Evolutionary conservation across 1,140 invertebrate genomes (phyloP), one percentile per base, ranked within the genome.

Genomic region (Drosophila truncata): DNA sequence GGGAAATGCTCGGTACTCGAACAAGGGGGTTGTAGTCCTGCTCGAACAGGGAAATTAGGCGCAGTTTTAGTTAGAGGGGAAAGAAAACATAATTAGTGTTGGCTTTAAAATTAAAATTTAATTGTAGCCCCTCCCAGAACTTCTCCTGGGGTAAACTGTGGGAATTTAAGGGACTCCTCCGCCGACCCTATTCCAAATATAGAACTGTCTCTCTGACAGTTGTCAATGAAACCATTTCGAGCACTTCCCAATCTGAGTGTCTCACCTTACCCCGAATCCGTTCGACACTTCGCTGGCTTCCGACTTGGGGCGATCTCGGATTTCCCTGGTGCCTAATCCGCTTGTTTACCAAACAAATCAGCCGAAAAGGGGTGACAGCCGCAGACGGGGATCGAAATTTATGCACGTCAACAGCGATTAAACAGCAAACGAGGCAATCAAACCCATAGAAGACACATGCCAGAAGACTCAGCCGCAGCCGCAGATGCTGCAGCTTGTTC

Each of bases 281-380:
- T 44, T 39, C 72, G 44, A 46, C 73, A 85, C 46, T 63, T 52
- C 66, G 65, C 76, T 41, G 82, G 82, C 82, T 85, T 85, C 81
- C 50, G 70, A 52, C 49, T 58, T 52, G 60, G 64, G 72, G 74
- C 58, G 69, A 82, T 85, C 82, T 72, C 70, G 58, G 54, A 71
- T 85, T 82, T 78, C 82, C 54, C 27, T 44, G 27, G 69, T 54
- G 82, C 58, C 80, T 86, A 86, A 85, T 85, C 82, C 82, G 74
- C 61, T 82, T 85, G 82, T 86, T 85, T 84, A 82, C 82, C 73
- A 82, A 85, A 85, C 84, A 85, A 85, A 85, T 71, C 80, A 65
- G 31, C 35, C 11, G 50, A 44, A 75, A 85, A 85, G 74, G 82
- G 82, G 82, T 86, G 74, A 64, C 65, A 35, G 14, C 13, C 10